Evolutionary conservation across 2,113 vertebrate genomes (phyloP), one percentile per base, ranked within the genome.

Genomic region (Symphodus melops): DNA sequence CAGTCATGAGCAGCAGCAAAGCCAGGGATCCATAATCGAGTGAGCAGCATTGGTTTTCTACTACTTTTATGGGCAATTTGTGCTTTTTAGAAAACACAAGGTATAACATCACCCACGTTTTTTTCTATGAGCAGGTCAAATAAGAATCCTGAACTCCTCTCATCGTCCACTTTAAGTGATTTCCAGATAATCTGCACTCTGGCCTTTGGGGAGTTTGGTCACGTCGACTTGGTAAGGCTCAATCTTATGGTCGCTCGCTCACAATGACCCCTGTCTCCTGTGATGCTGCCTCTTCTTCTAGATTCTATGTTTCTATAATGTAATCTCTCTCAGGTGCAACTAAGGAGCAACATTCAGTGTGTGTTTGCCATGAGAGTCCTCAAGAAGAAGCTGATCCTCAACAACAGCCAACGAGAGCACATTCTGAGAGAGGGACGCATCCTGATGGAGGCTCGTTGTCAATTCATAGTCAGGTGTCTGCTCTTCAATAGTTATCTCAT

Each of bases 321-420:
- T 28, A 63, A 73, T 63, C 42, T 68, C 11, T 79, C 60, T 46
- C 77, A 94, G 94, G 94, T 94, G 37, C 90, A 89, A 68, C 62
- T 93, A 12, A 94, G 87, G 77, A 83, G 73, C 41, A 72, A 90
- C 58, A 46, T n/a, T 49, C 82, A 83, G 57, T 44, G 76, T 41
- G 52, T 81, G 33, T 94, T 90, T 60, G 90, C 92, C 39, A 90
- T 95, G 89, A 94, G 84, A 82, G 86, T 94, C 39, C 82, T 95
- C 10, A 83, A 73, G 59, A 95, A 91, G 68, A 88, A 82, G 44
- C 67, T 80, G 13, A 88, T 95, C 23, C 53, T 87, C 61, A 87
- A 58, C 58, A 57, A 67, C 5, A 72, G 80, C 13, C 90, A 88
- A 6, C 82, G 67, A 68, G 90, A 91, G 63, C 90, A 91, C 62